Evolutionary conservation across 2,113 vertebrate species (phyloP), one percentile per base, ranked within the genome.

Genomic region (Indri indri): DNA sequence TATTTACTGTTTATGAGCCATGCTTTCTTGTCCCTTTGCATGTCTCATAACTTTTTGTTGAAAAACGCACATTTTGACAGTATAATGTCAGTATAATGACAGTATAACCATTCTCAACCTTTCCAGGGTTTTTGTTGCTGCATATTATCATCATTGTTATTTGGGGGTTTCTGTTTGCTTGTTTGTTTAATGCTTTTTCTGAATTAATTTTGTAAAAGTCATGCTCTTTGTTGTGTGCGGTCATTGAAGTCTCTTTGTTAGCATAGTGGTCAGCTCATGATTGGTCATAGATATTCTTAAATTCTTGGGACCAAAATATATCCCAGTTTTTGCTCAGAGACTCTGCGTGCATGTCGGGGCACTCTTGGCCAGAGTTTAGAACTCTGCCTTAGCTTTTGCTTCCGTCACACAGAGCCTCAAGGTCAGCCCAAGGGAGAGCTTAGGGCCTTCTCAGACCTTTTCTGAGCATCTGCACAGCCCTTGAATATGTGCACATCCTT

Each of bases 331-430:
- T 45, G 14, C 37, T 74, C 40, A 84, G 9, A 14, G 30, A 34
- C 4, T 42, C 14, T 81, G 20, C 10, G 0, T 34, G 8, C 54
- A 65, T 32, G 7, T 18, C 5, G n/a, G 12, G 7, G 8, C 6
- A 42, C 13, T 42, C 5, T 52, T 61, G 42, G 14, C 27, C 27
- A 68, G 34, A 40, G 54, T 63, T 61, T 61, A 32, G 32, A 52
- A 32, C 7, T 63, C 66, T 61, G 32, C 11, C 8, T 42, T 86
- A 57, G 12, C 12, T 40, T 93, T 93, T 25, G 45, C 22, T 47
- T 93, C 40, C 8, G 57, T 85, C 18, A 47, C 22, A 27, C 2
- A 54, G 70, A 65, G 27, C 27, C 20, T 54, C 34, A 66, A 45
- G 14, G 6, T 68, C 91, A 85, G 8, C 57, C 25, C 27, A 17